A percentile compares a stretch with the other conserved stretches of the same genome.
Evolutionary conservation across 2,113 vertebrate genomes (phyloP).

Genomic region (Nothobranchius kuhntae): DNA sequence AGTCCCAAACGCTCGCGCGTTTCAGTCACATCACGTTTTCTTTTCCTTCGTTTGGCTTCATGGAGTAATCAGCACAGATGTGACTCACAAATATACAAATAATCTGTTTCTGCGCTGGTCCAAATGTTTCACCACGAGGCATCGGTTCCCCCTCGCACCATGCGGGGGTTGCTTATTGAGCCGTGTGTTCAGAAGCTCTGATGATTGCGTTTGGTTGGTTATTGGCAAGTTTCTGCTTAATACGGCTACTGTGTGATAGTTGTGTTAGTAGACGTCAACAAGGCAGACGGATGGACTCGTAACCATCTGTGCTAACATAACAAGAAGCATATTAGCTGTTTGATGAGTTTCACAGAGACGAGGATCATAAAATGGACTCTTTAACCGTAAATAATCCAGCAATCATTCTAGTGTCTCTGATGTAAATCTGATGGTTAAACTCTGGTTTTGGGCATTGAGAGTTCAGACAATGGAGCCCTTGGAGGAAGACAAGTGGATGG

Average conservation of each 20-base stretch:
- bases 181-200: background rate
- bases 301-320: slow-evolving; percentile 46
- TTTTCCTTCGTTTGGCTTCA: slow-evolving; percentile 52
- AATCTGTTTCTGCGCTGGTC: slow-evolving; percentile 25
- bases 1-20: background rate
- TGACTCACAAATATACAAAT: slow-evolving; percentile 55
- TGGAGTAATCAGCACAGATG: slow-evolving; percentile 31
- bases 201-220: background rate
- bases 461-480: slow-evolving; percentile 95
- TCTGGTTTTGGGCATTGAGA: background rate
- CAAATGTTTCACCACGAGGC: slow-evolving; percentile 24
- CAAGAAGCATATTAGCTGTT: slow-evolving; percentile 41
- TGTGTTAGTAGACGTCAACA: slow-evolving; percentile 45
- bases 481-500: slow-evolving; percentile 97
- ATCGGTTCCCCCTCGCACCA: slow-evolving; percentile 27
- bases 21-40: slow-evolving; percentile 30
- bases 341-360: slow-evolving; percentile 38
- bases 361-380: slow-evolving; percentile 7
- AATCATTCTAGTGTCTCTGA: slow-evolving; percentile 11
- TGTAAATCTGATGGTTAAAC: background rate
- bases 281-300: slow-evolving; percentile 46
- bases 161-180: slow-evolving; percentile 8
- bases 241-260: slow-evolving; percentile 31
- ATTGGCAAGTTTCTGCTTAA: slow-evolving; percentile 53
- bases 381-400: background rate